Percentiles rank a stretch among this genome's conserved stretches.
Evolutionary conservation across 2,113 vertebrate species (phyloP).

Genomic region (Austrofundulus limnaeus): DNA sequence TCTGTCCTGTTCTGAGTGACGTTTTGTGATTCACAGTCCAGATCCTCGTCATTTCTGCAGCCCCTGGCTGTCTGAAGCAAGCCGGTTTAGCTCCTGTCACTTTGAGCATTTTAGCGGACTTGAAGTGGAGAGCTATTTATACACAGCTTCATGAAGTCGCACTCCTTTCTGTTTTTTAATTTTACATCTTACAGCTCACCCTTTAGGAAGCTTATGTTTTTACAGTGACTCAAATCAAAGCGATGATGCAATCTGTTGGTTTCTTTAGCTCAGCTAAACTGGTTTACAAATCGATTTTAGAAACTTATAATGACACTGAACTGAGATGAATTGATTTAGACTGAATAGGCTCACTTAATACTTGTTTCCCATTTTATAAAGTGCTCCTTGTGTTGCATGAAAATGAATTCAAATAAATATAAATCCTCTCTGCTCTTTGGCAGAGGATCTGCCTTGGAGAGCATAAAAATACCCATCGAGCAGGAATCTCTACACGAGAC

Average conservation of each 20-base stretch:
- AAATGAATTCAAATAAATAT: background rate
- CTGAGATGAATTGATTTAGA: background rate
- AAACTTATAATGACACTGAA: no score
- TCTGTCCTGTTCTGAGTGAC: background rate
- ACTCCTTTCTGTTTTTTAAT: background rate
- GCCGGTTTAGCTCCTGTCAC: background rate
- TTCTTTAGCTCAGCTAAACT: background rate
- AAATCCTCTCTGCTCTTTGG: background rate
- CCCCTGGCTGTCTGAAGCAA: background rate
- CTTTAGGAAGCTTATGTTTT: background rate
- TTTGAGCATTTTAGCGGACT: background rate
- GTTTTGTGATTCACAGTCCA: background rate
- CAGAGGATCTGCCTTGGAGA: background rate
- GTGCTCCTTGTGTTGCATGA: background rate
- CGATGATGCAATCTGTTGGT: no score
- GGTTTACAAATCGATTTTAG: no score
- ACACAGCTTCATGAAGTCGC: background rate
- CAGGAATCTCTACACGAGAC: conserved; percentile 11
- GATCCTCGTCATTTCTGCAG: background rate
- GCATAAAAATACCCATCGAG: background rate
- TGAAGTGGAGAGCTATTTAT: conserved; percentile 2
- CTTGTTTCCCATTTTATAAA: background rate
- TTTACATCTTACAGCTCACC: no score
- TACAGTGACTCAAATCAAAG: background rate
- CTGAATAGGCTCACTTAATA: background rate